Conservation (phyloP, 2,797 vertebrate species). For the Bradypodion pumilum region DNA sequence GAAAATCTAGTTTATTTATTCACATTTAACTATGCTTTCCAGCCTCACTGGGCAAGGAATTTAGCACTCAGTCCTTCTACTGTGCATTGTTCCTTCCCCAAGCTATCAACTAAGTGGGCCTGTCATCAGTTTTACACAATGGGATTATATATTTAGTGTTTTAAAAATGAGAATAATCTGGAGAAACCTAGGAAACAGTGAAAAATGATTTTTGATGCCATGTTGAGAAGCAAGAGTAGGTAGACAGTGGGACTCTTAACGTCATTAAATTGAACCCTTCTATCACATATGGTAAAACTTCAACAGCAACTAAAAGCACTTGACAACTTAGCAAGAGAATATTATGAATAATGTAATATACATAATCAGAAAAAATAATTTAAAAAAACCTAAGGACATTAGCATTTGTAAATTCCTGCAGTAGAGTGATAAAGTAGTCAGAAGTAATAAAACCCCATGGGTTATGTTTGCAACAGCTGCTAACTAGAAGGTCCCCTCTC, state of each 20-base stretch:
- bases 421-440: conserved; percentile 55
- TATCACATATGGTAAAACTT: conserved; percentile 64
- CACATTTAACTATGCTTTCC: background rate
- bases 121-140: conserved; percentile 24
- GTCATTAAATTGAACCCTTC: conserved; percentile 60
- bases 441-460: conserved; percentile 58
- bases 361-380: conserved; percentile 67
- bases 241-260: conserved; percentile 35
- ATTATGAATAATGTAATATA: conserved; percentile 57
- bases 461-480: conserved; percentile 56
- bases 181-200: conserved; percentile 54
- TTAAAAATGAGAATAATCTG: conserved; percentile 52
- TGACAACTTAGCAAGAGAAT: conserved; percentile 59
- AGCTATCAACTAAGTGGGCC: conserved; percentile 18
- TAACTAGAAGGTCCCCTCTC: conserved; percentile 59
- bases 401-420: conserved; percentile 63
- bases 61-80: conserved; percentile 40
- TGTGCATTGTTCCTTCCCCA: background rate
- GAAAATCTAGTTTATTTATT: background rate
- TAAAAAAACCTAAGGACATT: conserved; percentile 60
- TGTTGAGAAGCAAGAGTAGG: conserved; percentile 40
- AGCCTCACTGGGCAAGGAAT: background rate
- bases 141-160: conserved; percentile 32
- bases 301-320: conserved; percentile 62
- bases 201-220: conserved; percentile 59